Base-by-base conservation (phyloP, 2,888 invertebrate species). In the Drosophila koepferae region DNA sequence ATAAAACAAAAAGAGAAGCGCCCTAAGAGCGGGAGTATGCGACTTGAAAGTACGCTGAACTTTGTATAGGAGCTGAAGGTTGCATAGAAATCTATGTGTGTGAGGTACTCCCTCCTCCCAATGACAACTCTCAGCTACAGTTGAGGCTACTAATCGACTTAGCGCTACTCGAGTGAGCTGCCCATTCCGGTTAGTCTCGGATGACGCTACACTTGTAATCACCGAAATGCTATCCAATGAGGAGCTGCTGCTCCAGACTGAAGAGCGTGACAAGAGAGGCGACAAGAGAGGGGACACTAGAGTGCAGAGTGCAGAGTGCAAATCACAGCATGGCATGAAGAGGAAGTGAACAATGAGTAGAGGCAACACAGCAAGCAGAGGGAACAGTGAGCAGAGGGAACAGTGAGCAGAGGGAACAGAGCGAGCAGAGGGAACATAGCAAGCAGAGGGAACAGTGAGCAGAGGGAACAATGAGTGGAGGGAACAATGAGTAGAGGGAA, bases 131-230 rank as follows among this genome's bases (percentile, higher is more conserved):
- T 18, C 14, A 48, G 28, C 10, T n/a, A n/a, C 48, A 49, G 48
- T 5, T 4, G n/a, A 49, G 49, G n/a, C 48, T 48, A 48, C 31
- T 49, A 49, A 49, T n/a, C 49, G 28, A 28, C 28, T 48, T 48
- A 28, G 28, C 48, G 16, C 9, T 4, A n/a, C 9, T 48, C n/a
- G n/a, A 49, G 31, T 9, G 49, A 49, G 49, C 6, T 44, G n/a
- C 41, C 3, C 41, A 18, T n/a, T 23, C 1, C 46, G 16, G 1
- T 2, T 3, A 18, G 49, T n/a, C 12, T 18, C 2, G n/a, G 9
- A 9, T 23, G 46, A 46, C 14, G 46, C 48, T 28, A 16, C n/a
- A 18, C 31, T 34, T 18, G 49, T 31, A 51, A 51, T 34, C 31
- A 51, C 49, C 49, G 49, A 49, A 49, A 49, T 46, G 46, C 23